Evolutionary conservation across 2,113 vertebrate species (phyloP).

Genomic region (Vulpes vulpes): DNA sequence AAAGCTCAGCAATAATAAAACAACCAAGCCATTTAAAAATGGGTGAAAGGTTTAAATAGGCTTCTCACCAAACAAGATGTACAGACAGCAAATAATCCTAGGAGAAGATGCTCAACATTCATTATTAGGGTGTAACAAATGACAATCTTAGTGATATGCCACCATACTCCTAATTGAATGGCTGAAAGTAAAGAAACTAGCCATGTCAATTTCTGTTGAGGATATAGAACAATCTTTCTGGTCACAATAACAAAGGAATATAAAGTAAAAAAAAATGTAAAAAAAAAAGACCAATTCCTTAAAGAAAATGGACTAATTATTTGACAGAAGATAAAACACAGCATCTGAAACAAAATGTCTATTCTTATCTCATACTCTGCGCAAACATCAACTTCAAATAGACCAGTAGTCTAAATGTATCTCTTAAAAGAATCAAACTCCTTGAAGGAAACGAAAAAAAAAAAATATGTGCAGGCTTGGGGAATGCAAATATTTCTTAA

Average conservation of each 20-base stretch:
- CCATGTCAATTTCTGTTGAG: neutral
- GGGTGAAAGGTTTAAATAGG: neutral
- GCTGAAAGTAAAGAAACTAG: neutral
- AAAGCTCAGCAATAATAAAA: neutral
- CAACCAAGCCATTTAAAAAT: neutral
- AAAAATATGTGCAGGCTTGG: neutral
- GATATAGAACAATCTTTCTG: neutral
- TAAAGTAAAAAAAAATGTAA: neutral
- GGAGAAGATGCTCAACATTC: neutral
- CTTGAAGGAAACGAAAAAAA: neutral
- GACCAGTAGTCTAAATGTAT: neutral
- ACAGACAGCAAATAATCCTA: neutral
- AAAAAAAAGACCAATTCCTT: neutral
- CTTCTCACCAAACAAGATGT: neutral
- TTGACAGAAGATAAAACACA: neutral
- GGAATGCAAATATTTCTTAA: neutral
- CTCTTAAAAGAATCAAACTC: neutral
- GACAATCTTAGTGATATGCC: neutral
- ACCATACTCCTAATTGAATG: neutral
- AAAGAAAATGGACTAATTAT: neutral
- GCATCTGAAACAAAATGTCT: neutral
- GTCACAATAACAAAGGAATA: neutral
- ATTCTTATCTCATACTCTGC: neutral
- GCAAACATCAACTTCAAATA: neutral
- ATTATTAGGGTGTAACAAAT: neutral